Percentiles rank a stretch among this genome's conserved stretches.
Conservation (phyloP, 2,797 vertebrate species). For the Myioborus melanocephalus region DNA sequence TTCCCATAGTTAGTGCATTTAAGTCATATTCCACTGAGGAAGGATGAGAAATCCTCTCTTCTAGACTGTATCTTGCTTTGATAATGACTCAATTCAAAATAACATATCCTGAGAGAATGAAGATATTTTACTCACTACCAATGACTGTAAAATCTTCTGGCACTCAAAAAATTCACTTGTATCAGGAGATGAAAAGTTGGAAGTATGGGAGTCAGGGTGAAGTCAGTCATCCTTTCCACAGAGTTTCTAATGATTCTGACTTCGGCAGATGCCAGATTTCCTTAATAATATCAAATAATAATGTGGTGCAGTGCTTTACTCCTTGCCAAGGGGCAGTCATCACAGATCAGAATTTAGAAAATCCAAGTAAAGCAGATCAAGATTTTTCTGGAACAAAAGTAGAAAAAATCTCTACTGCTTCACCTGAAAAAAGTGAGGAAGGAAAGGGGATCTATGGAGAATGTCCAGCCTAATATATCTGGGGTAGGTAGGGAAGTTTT, state of each 20-base stretch:
- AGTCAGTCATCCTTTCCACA: background rate
- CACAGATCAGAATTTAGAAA: background rate
- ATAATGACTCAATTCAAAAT: background rate
- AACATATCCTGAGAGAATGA: background rate
- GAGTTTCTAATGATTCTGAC: background rate
- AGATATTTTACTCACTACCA: background rate
- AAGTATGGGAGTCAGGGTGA: background rate
- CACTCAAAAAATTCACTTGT: background rate
- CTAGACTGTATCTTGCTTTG: background rate
- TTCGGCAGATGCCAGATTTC: background rate
- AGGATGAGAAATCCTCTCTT: background rate
- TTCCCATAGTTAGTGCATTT: background rate
- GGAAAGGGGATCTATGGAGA: background rate
- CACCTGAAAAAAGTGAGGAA: background rate
- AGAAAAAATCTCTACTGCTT: background rate
- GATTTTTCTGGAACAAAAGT: background rate
- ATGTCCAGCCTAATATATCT: background rate
- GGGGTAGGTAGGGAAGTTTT: background rate
- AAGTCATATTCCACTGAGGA: background rate
- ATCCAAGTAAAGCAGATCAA: background rate
- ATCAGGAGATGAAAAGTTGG: conserved; percentile 2
- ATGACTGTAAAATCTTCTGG: background rate
- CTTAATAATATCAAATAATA: background rate
- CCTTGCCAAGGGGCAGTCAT: background rate
- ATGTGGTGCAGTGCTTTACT: background rate